These are phyloP conservation scores for Cheilosia grossa DNA, from an alignment of 2,888 invertebrate species.

Conservation along the genomic window DNA sequence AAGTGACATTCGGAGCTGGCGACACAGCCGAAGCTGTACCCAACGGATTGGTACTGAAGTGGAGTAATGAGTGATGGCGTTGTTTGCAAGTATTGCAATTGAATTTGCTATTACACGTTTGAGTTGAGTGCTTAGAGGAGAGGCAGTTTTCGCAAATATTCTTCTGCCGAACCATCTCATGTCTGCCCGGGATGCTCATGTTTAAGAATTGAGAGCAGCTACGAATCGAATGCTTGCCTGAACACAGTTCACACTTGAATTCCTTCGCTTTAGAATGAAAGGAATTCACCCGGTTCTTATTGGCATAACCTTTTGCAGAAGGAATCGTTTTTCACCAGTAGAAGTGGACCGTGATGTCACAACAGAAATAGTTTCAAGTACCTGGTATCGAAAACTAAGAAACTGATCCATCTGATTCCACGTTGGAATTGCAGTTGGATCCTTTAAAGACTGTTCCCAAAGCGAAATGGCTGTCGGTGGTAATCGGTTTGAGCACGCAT, in stretches of 20 bases:
- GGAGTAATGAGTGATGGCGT: not conserved
- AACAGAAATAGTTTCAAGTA: constrained; percentile 2
- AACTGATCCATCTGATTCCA: constrained; percentile 1
- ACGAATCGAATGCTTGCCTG: not conserved
- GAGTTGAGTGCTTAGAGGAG: not conserved
- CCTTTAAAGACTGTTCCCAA: constrained; percentile 1
- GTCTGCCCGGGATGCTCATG: not conserved
- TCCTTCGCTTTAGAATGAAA: not conserved
- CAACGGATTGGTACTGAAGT: not conserved
- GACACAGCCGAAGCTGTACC: not conserved
- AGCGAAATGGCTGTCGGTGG: not conserved
- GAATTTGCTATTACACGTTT: not conserved
- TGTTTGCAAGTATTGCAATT: constrained; percentile 1
- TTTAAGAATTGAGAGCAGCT: constrained; percentile 4
- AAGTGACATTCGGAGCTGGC: not conserved
- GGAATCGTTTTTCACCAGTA: not conserved
- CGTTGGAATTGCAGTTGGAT: not conserved
- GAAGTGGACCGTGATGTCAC: not conserved
- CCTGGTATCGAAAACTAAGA: not conserved
- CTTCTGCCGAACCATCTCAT: not conserved
- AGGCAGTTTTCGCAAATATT: not conserved
- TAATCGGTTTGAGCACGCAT: not conserved
- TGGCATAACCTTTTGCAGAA: not conserved
- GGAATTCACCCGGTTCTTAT: not conserved
- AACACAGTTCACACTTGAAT: not conserved